These are phyloP conservation scores for Cantharis flavilabris DNA, from an alignment of 2,888 invertebrate genomes.

Conservation along the genomic window DNA sequence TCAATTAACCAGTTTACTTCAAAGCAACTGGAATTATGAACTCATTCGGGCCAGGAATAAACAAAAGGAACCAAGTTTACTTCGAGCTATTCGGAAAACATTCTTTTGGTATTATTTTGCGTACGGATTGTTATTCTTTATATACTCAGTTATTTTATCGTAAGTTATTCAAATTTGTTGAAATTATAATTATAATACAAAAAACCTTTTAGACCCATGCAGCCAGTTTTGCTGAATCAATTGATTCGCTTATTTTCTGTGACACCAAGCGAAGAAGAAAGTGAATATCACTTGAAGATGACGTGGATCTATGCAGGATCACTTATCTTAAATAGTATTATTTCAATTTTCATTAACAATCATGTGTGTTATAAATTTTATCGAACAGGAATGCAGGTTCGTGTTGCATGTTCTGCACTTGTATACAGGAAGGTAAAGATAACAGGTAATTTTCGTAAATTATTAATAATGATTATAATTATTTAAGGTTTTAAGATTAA, in stretches of 20 bases:
- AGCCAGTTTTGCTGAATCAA: no score
- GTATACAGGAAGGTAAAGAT: conserved; percentile 54
- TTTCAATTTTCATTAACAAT: background rate
- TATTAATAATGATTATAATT: conserved; percentile 20
- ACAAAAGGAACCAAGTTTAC: conserved; percentile 61
- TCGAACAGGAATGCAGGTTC: background rate
- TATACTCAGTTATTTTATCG: no score
- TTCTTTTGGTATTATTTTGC: conserved; percentile 56
- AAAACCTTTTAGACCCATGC: background rate
- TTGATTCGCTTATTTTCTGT: no score
- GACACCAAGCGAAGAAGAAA: background rate
- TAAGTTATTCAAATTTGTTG: no score
- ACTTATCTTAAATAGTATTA: background rate
- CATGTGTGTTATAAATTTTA: background rate
- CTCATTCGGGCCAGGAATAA: conserved; percentile 52
- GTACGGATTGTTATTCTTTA: no score
- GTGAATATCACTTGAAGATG: background rate
- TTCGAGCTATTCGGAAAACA: conserved; percentile 62
- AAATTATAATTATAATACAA: no score
- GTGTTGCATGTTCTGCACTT: background rate
- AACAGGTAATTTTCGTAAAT: conserved; percentile 80
- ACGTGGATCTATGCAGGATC: background rate
- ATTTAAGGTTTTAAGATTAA: no score
- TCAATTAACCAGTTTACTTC: conserved; percentile 64
- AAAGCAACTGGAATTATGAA: conserved; percentile 67